These are phyloP conservation scores for Cynopterus brachyotis DNA, from an alignment of 2,113 vertebrate species.

Conservation along the genomic window DNA sequence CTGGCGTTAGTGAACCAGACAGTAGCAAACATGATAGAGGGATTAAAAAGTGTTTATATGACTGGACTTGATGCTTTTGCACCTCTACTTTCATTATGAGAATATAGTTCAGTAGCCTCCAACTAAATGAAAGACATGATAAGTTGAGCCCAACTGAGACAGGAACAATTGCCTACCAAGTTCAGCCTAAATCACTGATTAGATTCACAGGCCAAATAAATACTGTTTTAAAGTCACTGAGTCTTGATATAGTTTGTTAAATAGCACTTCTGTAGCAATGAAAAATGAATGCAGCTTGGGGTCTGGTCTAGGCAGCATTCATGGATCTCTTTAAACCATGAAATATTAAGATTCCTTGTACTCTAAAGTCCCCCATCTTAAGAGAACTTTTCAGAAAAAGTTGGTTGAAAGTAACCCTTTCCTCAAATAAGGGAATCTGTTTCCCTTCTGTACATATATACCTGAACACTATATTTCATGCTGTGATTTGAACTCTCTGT, in stretches of 20 bases:
- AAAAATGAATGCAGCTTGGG: background rate
- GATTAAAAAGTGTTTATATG: background rate
- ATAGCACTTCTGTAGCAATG: background rate
- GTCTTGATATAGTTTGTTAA: background rate
- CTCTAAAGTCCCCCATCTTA: background rate
- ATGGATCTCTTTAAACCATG: background rate
- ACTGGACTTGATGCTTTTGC: background rate
- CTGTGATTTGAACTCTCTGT: background rate
- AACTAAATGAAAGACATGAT: background rate
- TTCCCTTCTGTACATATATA: background rate
- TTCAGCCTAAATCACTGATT: background rate
- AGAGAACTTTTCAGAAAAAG: background rate
- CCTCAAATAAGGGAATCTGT: background rate
- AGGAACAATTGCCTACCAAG: background rate
- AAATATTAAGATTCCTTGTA: background rate
- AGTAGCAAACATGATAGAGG: background rate
- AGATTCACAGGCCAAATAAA: background rate
- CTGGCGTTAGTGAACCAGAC: background rate
- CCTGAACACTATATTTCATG: background rate
- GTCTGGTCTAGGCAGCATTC: background rate
- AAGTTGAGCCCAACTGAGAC: background rate
- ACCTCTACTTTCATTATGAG: background rate
- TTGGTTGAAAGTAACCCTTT: background rate
- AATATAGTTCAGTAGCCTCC: background rate
- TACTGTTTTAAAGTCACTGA: background rate